Evolutionary conservation across 2,888 invertebrate species (phyloP), one percentile per base, ranked within the genome.

Genomic region (Aporophyla lueneburgensis): DNA sequence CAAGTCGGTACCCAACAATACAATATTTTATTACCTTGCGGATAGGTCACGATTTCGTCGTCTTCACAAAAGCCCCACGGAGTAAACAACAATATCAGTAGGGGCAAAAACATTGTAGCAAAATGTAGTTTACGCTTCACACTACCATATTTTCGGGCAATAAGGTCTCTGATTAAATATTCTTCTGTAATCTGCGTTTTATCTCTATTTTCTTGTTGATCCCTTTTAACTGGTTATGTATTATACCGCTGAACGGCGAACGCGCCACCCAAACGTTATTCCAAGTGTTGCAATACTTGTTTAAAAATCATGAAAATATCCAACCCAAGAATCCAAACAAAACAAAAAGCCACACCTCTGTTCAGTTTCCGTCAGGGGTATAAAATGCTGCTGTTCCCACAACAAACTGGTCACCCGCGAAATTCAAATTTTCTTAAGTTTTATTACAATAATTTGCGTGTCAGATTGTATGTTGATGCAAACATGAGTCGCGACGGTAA

Each of bases 1-100:
- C 54, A 49, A 21, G 21, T 27, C 12, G 19, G 53, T 63, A 56
- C 19, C 0, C 16, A 58, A 5, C 46, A 56, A 19, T 49, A 61
- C 2, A 61, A 46, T 49, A 56, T 24, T 49, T n/a, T 21, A 62
- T 46, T 89, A 93, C 94, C 93, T 88, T 89, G 89, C 14, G 90
- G 84, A 83, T 88, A 87, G 5, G 89, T 88, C 21, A 84, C 82
- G 73, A 82, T 90, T 58, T 89, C 90, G 53, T 89, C 87, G 27
- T 87, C 81, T 70, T 91, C 88, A 81, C 93, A 89, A 59, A 83
- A 67, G 43, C 85, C 80, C 56, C 83, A 70, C 7, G 89, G 87
- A 61, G 88, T 77, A 84, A 89, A 88, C 19, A 92, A 75, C 63
- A 91, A 6, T 21, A 90, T 33, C 33, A 87, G 46, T 49, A 84